These are phyloP conservation scores for Ceratosolen solmsi DNA, from an alignment of 1,140 invertebrate species.

Conservation along the genomic window DNA sequence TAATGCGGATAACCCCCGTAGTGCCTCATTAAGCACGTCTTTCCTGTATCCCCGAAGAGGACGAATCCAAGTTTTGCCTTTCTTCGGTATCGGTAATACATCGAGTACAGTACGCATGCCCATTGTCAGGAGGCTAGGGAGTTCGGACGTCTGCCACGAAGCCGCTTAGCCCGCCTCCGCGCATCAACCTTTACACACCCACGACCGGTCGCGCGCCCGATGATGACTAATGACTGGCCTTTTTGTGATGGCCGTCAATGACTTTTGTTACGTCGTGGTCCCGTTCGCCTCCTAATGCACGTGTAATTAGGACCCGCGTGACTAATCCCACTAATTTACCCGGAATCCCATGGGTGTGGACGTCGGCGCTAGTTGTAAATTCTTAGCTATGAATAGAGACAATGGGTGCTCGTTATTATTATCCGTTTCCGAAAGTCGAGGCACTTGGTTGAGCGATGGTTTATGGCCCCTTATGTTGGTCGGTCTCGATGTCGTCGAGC, in stretches of 20 bases:
- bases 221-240: conserved; percentile 61
- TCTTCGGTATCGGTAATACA: not conserved
- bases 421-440: conserved; percentile 47
- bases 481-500: conserved; percentile 3
- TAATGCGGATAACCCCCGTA: conserved; percentile 60
- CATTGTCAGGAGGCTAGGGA: not conserved
- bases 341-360: conserved; percentile 42
- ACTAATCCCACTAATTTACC: conserved; percentile 58
- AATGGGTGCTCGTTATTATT: conserved; percentile 46
- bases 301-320: conserved; percentile 36
- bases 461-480: conserved; percentile 19
- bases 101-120: too few relatives aligned
- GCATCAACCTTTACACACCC: conserved; percentile 3
- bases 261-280: conserved; percentile 50
- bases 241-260: too few relatives aligned
- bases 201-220: conserved; percentile 10
- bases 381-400: conserved; percentile 6
- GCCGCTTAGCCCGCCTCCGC: not conserved
- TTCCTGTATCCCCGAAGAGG: not conserved
- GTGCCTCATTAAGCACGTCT: conserved; percentile 61
- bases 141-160: not conserved
- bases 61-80: not conserved
- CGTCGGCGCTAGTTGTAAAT: conserved; percentile 35
- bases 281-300: not conserved
- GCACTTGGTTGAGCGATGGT: not conserved